phyloP scores from a whole-genome alignment of 2,888 invertebrate species.

The Leptinotarsa juncta region DNA sequence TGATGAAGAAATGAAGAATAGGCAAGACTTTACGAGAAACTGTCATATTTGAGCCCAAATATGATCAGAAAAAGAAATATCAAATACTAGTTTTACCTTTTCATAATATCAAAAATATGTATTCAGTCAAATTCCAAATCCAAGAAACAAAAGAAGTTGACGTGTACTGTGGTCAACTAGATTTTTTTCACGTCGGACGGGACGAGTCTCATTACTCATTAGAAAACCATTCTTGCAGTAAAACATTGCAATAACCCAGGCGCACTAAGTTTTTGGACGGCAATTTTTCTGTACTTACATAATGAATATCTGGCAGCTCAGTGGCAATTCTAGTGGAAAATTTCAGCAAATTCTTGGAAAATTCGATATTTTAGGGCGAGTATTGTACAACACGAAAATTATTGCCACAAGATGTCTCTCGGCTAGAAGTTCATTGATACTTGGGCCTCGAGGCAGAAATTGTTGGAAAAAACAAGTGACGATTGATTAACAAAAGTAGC shows the following conservation, averaged over 20 bases:
- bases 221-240: conserved; percentile 37
- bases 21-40: background rate
- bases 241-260: conserved; percentile 36
- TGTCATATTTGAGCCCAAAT: background rate
- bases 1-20: background rate
- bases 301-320: conserved; percentile 37
- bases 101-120: background rate
- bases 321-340: conserved; percentile 30
- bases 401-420: conserved; percentile 75
- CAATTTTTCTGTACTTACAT: conserved; percentile 44
- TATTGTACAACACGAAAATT: conserved; percentile 51
- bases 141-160: conserved; percentile 45
- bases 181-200: conserved; percentile 43
- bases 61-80: background rate
- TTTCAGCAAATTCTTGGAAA: conserved; percentile 41
- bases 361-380: conserved; percentile 49
- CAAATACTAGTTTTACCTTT: conserved; percentile 3
- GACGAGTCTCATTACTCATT: conserved; percentile 36
- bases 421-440: conserved; percentile 70
- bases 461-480: conserved; percentile 55
- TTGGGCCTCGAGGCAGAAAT: conserved; percentile 62
- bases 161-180: conserved; percentile 44
- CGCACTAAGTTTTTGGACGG: conserved; percentile 40
- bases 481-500: conserved; percentile 57
- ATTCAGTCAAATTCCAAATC: conserved; percentile 7